Percentiles rank a stretch among this genome's conserved stretches.
Evolutionary conservation across 1,140 invertebrate genomes (phyloP).

Genomic region (Drosophila arizonae): DNA sequence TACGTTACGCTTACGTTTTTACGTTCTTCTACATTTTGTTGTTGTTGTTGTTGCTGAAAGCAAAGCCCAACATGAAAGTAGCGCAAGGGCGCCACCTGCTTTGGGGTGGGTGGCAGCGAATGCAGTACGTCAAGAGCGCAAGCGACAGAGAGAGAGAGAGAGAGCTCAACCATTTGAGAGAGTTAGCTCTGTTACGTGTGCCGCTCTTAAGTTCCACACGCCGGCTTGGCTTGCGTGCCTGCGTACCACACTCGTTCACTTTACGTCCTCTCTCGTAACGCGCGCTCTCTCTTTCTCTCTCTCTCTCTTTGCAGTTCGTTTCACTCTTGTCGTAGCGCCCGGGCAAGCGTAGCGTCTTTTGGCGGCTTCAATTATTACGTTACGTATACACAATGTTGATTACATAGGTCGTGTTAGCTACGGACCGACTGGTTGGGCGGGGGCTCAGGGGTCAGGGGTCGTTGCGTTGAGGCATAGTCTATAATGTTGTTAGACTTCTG

Average conservation of each 20-base stretch:
- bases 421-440: neutral
- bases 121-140: slow-evolving; percentile 15
- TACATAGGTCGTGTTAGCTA: slow-evolving; percentile 63
- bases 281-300: slow-evolving; percentile 5
- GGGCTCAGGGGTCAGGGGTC: neutral
- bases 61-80: slow-evolving; percentile 59
- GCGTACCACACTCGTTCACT: slow-evolving; percentile 3
- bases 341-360: slow-evolving; percentile 34
- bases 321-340: slow-evolving; percentile 12
- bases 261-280: neutral
- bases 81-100: slow-evolving; percentile 73
- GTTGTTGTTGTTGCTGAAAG: slow-evolving; percentile 6
- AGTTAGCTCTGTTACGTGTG: neutral
- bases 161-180: neutral
- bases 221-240: slow-evolving; percentile 39
- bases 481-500: slow-evolving; percentile 27
- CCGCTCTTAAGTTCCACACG: slow-evolving; percentile 46
- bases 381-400: slow-evolving; percentile 63
- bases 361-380: slow-evolving; percentile 49
- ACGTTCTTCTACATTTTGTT: slow-evolving; percentile 7
- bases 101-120: slow-evolving; percentile 51
- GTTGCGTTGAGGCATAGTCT: neutral
- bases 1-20: slow-evolving; percentile 63
- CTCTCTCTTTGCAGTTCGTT: neutral
- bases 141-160: slow-evolving; percentile 11